A percentile compares a stretch with the other conserved stretches of the same genome.
Conservation (phyloP, 1,140 invertebrate genomes). For the Rhagoletis zephyria region DNA sequence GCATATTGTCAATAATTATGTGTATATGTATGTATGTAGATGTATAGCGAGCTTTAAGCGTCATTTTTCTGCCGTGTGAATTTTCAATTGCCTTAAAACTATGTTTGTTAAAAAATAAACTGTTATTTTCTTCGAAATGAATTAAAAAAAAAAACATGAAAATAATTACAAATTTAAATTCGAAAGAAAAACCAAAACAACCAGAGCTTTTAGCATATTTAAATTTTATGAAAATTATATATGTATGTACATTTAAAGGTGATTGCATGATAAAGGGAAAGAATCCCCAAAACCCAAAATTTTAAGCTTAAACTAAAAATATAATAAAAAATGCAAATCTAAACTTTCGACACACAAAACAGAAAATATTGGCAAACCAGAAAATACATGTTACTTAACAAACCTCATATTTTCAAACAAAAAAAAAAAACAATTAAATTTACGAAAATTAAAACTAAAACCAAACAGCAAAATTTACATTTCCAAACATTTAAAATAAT, state of each 20-base stretch:
- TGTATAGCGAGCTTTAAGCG: conserved; percentile 46
- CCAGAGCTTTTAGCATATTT: conserved; percentile 43
- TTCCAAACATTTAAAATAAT: conserved; percentile 48
- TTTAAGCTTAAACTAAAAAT: conserved; percentile 23
- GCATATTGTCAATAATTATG: neutral
- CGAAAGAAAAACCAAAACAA: conserved; percentile 31
- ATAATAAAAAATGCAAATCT: conserved; percentile 9
- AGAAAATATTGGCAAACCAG: conserved; percentile 1
- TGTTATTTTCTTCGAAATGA: neutral
- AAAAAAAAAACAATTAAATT: conserved; percentile 22
- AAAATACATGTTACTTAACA: neutral
- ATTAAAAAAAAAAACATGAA: conserved; percentile 40
- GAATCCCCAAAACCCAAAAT: no score
- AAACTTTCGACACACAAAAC: conserved; percentile 9
- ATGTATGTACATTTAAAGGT: conserved; percentile 13
- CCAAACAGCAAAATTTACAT: conserved; percentile 54
- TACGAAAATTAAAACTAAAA: conserved; percentile 35
- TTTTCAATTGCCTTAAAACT: conserved; percentile 45
- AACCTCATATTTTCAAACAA: conserved; percentile 44
- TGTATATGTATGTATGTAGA: conserved; percentile 2
- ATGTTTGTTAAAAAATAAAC: conserved; percentile 29
- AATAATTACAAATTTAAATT: neutral
- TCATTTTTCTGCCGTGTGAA: conserved; percentile 17
- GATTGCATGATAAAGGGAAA: neutral
- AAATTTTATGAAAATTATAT: conserved; percentile 10